Conservation (phyloP, 1,140 invertebrate genomes). For the Dolichoris vasculosae region DNA sequence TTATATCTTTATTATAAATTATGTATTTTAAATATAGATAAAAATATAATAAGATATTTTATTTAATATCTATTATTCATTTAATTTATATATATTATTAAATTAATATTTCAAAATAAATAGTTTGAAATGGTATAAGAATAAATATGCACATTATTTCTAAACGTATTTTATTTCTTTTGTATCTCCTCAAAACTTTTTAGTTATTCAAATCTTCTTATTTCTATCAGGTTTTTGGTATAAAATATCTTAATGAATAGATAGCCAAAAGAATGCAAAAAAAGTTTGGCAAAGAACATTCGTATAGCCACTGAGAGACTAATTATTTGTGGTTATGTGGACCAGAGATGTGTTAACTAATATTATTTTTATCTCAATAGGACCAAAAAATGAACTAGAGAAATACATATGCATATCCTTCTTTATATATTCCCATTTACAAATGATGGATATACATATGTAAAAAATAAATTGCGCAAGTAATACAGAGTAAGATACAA, state of each 20-base stretch:
- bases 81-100: too few relatives aligned
- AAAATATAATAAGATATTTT: too few relatives aligned
- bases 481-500: neutral
- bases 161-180: too few relatives aligned
- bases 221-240: neutral
- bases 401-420: neutral
- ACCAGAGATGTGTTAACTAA: slow-evolving; percentile 25
- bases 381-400: slow-evolving; percentile 14
- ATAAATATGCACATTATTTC: too few relatives aligned
- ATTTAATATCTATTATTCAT: too few relatives aligned
- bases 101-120: too few relatives aligned
- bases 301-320: slow-evolving; percentile 11
- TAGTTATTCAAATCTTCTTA: slow-evolving; percentile 20
- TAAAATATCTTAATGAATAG: neutral
- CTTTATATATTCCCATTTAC: slow-evolving; percentile 16
- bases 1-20: too few relatives aligned
- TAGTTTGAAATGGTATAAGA: too few relatives aligned
- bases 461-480: neutral
- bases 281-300: slow-evolving; percentile 22
- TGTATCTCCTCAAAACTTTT: too few relatives aligned
- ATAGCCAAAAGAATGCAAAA: neutral
- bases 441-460: neutral
- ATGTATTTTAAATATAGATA: too few relatives aligned
- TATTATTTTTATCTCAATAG: slow-evolving; percentile 23
- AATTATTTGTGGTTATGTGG: slow-evolving; percentile 25